Evolutionary conservation across 2,888 invertebrate genomes (phyloP).

Genomic region (Apocheima hispidaria): DNA sequence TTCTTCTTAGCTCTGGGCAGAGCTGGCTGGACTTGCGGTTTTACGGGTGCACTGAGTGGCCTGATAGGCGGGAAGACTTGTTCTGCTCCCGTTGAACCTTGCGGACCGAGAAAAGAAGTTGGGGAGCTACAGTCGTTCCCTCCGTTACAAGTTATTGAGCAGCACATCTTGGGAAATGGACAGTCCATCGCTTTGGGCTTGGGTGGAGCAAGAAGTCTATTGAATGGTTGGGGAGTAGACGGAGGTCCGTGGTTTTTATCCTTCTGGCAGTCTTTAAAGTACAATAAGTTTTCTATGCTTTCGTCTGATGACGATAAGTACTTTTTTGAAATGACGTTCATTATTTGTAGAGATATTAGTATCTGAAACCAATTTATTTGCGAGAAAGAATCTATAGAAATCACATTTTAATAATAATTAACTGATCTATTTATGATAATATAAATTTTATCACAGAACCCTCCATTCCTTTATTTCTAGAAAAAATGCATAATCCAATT

Average conservation of each 20-base stretch:
- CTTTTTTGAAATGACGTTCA: conserved; percentile 52
- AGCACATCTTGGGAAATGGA: conserved; percentile 72
- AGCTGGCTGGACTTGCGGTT: conserved; percentile 42
- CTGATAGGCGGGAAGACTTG: conserved; percentile 28
- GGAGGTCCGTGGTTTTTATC: conserved; percentile 44
- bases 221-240: conserved; percentile 4
- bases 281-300: conserved; percentile 76
- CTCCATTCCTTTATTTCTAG: no score
- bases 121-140: conserved; percentile 56
- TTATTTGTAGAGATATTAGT: conserved; percentile 57
- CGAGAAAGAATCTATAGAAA: no score
- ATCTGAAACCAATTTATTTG: conserved; percentile 63
- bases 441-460: no score
- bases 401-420: no score
- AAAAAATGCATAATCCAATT: no score
- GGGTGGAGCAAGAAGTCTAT: conserved; percentile 3
- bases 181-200: conserved; percentile 41
- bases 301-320: conserved; percentile 65
- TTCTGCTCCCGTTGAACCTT: conserved; percentile 38
- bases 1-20: conserved; percentile 53
- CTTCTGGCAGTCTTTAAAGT: conserved; percentile 72
- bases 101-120: conserved; percentile 41
- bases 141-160: conserved; percentile 71
- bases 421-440: no score
- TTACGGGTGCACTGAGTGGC: conserved; percentile 35